Conservation (phyloP, 1,140 invertebrate genomes). For the Lamellibrachia luymesi region DNA sequence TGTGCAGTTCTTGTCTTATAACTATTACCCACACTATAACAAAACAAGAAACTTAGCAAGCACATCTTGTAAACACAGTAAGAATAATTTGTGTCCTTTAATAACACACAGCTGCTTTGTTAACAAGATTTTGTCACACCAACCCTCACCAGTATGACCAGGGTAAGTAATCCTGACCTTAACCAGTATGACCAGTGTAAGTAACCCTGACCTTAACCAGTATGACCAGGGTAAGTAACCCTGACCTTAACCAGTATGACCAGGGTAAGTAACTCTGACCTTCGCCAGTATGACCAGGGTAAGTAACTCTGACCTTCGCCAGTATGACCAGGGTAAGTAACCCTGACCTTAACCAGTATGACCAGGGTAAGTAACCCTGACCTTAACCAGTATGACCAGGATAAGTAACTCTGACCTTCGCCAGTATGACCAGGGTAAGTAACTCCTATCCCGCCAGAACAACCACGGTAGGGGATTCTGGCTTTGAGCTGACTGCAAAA, state of each 20-base stretch:
- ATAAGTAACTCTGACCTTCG: conserved; percentile 74
- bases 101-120: no score
- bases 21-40: no score
- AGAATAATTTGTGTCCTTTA: no score
- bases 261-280: conserved; percentile 71
- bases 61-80: no score
- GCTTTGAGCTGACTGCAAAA: neutral
- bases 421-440: conserved; percentile 60
- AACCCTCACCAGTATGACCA: no score
- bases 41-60: no score
- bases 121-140: no score
- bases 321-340: no score
- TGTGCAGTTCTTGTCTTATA: no score
- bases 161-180: no score
- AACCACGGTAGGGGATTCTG: conserved; percentile 23
- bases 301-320: conserved; percentile 67
- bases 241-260: conserved; percentile 67
- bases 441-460: conserved; percentile 74
- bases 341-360: conserved; percentile 60
- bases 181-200: conserved; percentile 55
- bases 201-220: conserved; percentile 78
- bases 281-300: conserved; percentile 59
- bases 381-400: conserved; percentile 61
- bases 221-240: conserved; percentile 64
- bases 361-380: conserved; percentile 70